Evolutionary conservation across 2,113 vertebrate species (phyloP).

Genomic region (Eclectus roratus): DNA sequence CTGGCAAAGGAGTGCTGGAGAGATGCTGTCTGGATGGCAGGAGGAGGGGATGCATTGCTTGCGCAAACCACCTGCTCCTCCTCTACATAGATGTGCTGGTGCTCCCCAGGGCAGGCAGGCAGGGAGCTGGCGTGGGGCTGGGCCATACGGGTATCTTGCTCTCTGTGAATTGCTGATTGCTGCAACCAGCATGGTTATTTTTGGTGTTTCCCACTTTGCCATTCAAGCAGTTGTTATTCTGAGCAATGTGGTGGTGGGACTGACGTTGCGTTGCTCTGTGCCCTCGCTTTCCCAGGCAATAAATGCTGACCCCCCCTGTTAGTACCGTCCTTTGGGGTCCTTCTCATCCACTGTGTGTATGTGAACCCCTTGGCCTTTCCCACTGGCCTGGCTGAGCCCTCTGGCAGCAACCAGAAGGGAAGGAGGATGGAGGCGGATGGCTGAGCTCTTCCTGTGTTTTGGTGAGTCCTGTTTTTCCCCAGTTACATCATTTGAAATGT

Average conservation of each 20-base stretch:
- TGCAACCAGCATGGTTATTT: fast-evolving
- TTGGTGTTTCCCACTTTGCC: not conserved
- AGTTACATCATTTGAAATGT: not conserved
- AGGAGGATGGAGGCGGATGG: not conserved
- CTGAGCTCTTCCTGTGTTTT: not conserved
- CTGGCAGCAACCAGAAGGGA: not conserved
- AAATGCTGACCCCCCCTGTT: not conserved
- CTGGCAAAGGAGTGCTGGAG: not conserved
- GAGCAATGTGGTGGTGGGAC: not conserved
- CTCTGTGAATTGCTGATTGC: not conserved
- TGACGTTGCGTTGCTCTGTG: fast-evolving
- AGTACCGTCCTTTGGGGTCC: not conserved
- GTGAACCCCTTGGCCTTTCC: not conserved
- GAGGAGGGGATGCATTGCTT: not conserved
- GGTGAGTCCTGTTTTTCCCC: not conserved
- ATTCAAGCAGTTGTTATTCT: not conserved
- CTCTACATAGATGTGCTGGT: fast-evolving
- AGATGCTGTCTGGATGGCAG: not conserved
- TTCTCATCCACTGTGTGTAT: not conserved
- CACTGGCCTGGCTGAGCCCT: not conserved
- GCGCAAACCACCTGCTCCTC: not conserved
- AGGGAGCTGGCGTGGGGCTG: not conserved
- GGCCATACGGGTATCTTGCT: not conserved
- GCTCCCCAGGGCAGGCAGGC: not conserved
- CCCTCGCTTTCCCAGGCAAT: fast-evolving